Evolutionary conservation across 2,113 vertebrate genomes (phyloP), one percentile per base, ranked within the genome.

Genomic region (Orcinus orca): DNA sequence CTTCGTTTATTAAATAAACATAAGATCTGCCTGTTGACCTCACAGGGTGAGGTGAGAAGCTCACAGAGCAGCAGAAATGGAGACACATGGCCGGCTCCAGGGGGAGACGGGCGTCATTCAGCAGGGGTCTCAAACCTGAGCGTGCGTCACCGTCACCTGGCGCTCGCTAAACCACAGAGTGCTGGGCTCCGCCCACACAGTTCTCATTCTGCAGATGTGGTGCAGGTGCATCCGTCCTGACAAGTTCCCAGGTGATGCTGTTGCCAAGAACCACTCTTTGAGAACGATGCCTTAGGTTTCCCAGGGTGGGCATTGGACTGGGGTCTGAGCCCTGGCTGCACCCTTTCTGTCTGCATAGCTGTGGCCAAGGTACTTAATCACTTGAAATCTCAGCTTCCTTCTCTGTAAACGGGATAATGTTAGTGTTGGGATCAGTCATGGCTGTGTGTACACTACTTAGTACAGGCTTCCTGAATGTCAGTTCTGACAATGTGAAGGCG

Each of bases 351-450:
- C 63, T 68, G 5, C 47, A 36, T 3, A 23, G 65, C 23, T n/a
- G 33, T 17, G 63, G 44, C 33, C 63, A 85, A 68, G 13, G 33
- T 9, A 36, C 33, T 12, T 53, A 25, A 26, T 86, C 8, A 29
- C 33, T 86, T 12, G 6, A 70, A 18, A 38, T 53, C 25, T 55
- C 33, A 2, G 63, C 83, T 29, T 70, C 53, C 33, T 53, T 9
- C 0, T 2, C 9, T 68, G 50, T 5, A 55, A 10, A 38, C 9
- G 2, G 33, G 25, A 20, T 55, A 17, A 20, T 26, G 3, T 15
- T 80, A 58, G 53, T 55, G 14, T 18, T 8, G 6, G 21, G 12
- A 5, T 5, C 1, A 0, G 53, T 26, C 23, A 1, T 9, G n/a
- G 53, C 77, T 26, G 53, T 17, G 53, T 36, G 7, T 8, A 1